Percentiles rank a stretch among this genome's conserved stretches.
Conservation (phyloP, 1,140 invertebrate genomes). For the Rhagoletis pomonella region DNA sequence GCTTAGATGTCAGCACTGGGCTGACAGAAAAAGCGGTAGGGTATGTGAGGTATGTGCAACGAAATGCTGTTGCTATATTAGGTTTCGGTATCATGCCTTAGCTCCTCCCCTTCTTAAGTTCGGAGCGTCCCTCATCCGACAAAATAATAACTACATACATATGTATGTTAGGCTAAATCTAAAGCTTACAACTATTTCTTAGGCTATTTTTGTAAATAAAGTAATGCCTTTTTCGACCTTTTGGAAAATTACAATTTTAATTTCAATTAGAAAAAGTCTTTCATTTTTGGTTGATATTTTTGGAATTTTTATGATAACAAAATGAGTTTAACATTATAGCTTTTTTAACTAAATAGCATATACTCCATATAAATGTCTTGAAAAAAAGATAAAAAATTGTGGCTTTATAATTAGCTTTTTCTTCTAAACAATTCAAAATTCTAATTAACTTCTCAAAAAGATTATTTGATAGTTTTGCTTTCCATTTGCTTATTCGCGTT, state of each 20-base stretch:
- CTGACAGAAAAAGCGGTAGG: slow-evolving; percentile 95
- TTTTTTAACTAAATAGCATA: no score
- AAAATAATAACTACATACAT: no score
- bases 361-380: no score
- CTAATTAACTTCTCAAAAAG: no score
- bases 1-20: slow-evolving; percentile 94
- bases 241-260: slow-evolving; percentile 6
- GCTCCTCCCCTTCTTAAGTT: no score
- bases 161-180: not conserved
- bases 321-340: no score
- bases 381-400: no score
- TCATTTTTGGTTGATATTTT: not conserved
- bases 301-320: no score
- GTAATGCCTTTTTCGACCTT: not conserved
- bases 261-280: slow-evolving; percentile 12
- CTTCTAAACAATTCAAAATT: no score
- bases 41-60: slow-evolving; percentile 77
- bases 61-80: not conserved
- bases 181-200: not conserved
- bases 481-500: not conserved
- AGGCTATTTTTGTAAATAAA: slow-evolving; percentile 12
- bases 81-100: no score
- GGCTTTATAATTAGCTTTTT: no score
- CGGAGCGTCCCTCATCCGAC: no score
- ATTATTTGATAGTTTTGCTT: not conserved